These are phyloP conservation scores for Stenopsyche tienmushanensis DNA, from an alignment of 1,140 invertebrate species.

Conservation along the genomic window DNA sequence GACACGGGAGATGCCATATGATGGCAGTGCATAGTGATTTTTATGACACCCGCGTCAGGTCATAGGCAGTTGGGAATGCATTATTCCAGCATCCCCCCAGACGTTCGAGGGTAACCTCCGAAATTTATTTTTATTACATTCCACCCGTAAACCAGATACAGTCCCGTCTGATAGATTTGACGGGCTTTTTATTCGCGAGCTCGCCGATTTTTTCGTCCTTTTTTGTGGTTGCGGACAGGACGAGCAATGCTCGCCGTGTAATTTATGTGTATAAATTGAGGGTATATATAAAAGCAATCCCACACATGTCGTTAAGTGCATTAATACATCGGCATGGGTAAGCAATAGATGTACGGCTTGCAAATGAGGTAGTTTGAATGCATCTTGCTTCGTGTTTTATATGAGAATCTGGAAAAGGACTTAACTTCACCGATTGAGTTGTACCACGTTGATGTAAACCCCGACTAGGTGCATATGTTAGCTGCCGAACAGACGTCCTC, in stretches of 20 bases:
- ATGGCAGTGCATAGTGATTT: conserved; percentile 38
- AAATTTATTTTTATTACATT: conserved; percentile 33
- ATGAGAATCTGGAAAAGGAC: conserved; percentile 31
- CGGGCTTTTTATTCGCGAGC: neutral
- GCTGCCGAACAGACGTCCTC: neutral
- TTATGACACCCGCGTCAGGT: conserved; percentile 35
- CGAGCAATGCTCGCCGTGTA: no score
- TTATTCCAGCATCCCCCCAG: neutral
- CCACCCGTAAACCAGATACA: conserved; percentile 6
- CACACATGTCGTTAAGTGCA: neutral
- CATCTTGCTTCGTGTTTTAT: conserved; percentile 37
- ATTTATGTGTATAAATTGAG: no score
- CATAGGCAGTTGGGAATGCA: conserved; percentile 30
- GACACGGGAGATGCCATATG: no score
- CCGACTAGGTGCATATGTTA: neutral
- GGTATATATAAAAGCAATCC: no score
- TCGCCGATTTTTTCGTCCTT: neutral
- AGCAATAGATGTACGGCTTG: neutral
- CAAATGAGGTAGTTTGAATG: conserved; percentile 41
- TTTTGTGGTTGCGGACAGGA: no score
- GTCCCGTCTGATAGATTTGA: neutral
- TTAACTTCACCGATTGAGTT: conserved; percentile 36
- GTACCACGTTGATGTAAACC: conserved; percentile 17
- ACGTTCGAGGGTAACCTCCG: conserved; percentile 2
- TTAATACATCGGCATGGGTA: neutral